A percentile compares a stretch with the other conserved stretches of the same genome.
phyloP scores from a whole-genome alignment of 2,113 vertebrate species.

The Heterochromis multidens region DNA sequence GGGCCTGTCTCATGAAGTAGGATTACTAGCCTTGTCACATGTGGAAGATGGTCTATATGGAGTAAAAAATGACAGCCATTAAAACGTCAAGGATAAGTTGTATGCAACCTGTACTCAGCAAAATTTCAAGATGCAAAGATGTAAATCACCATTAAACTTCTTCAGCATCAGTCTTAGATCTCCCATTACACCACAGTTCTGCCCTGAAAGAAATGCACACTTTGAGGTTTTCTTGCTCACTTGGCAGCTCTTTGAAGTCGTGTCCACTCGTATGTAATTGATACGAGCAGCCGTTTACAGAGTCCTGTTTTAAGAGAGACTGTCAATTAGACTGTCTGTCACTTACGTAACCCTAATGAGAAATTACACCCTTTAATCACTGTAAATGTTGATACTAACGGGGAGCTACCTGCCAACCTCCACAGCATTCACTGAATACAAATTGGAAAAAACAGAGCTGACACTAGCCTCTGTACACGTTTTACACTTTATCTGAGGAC shows the following conservation, averaged over 20 bases:
- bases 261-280: slow-evolving; percentile 60
- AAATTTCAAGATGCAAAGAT: neutral
- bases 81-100: neutral
- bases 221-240: slow-evolving; percentile 8
- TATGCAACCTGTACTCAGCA: neutral
- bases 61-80: neutral
- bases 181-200: neutral
- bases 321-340: slow-evolving; percentile 63
- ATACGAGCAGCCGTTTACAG: slow-evolving; percentile 58
- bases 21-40: neutral
- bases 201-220: neutral
- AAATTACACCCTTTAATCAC: slow-evolving; percentile 69
- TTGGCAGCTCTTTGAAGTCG: slow-evolving; percentile 46
- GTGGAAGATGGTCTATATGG: neutral
- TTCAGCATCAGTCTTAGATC: neutral
- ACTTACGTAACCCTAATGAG: slow-evolving; percentile 58
- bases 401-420: slow-evolving; percentile 52
- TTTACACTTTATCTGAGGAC: neutral
- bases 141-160: neutral
- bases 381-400: slow-evolving; percentile 62
- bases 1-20: neutral
- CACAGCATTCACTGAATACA: slow-evolving; percentile 28
- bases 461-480: neutral
- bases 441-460: neutral
- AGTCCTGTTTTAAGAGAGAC: slow-evolving; percentile 47